A percentile compares a stretch with the other conserved stretches of the same genome.
Evolutionary conservation across 2,888 invertebrate species (phyloP).

Genomic region (Anaspis maculata): DNA sequence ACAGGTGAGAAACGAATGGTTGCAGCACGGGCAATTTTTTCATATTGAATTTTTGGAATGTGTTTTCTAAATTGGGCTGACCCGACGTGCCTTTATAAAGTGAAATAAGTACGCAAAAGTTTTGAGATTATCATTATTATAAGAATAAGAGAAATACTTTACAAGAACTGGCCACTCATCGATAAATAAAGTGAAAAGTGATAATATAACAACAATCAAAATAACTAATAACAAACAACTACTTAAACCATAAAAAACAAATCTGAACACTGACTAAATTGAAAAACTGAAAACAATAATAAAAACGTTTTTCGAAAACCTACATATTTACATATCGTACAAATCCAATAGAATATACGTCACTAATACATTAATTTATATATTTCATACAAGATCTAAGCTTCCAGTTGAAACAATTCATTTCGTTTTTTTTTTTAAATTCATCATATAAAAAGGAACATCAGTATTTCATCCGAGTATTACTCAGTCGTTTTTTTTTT

Average conservation of each 20-base stretch:
- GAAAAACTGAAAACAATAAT: constrained; percentile 16
- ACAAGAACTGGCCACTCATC: constrained; percentile 26
- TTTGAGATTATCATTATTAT: no score
- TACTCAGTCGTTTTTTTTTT: constrained; percentile 19
- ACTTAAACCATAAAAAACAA: constrained; percentile 30
- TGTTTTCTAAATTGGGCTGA: no score
- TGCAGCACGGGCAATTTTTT: no score
- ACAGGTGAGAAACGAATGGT: no score
- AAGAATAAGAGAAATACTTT: constrained; percentile 24
- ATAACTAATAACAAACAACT: constrained; percentile 35
- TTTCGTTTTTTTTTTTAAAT: constrained; percentile 5
- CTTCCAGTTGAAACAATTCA: constrained; percentile 15
- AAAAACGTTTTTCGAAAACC: constrained; percentile 18
- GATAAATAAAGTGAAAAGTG: constrained; percentile 17
- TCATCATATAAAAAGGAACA: constrained; percentile 36
- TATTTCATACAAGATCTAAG: constrained; percentile 14
- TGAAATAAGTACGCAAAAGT: constrained; percentile 3
- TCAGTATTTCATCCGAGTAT: constrained; percentile 27
- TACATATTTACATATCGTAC: constrained; percentile 32
- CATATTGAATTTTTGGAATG: no score
- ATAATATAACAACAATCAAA: constrained; percentile 26
- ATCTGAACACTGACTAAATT: constrained; percentile 28
- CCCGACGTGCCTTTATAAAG: no score
- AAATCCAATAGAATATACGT: constrained; percentile 33
- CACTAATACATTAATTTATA: constrained; percentile 28